Conservation (phyloP, 1,140 invertebrate species). For the Rhagoletis zephyria region DNA sequence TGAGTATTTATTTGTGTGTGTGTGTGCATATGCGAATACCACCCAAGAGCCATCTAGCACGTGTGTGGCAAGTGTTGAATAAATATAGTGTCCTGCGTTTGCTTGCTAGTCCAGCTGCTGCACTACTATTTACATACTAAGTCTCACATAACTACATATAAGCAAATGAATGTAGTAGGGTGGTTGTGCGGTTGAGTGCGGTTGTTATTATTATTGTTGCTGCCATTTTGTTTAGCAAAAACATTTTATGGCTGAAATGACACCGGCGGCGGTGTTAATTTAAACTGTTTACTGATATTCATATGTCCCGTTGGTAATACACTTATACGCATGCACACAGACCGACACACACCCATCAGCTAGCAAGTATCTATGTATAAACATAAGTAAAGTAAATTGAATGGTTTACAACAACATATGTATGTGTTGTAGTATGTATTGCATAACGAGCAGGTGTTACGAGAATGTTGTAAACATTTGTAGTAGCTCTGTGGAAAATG, state of each 20-base stretch:
- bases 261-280: constrained; percentile 71
- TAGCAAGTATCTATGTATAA: no score
- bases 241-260: constrained; percentile 72
- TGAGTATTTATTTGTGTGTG: not conserved
- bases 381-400: no score
- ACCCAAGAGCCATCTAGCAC: not conserved
- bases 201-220: not conserved
- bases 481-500: constrained; percentile 60
- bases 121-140: not conserved
- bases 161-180: no score
- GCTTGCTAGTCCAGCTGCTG: constrained; percentile 11
- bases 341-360: not conserved
- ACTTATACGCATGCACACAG: not conserved
- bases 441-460: not conserved
- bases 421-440: no score
- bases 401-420: no score
- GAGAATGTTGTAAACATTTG: constrained; percentile 23
- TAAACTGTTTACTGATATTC: constrained; percentile 70
- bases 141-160: no score
- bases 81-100: not conserved
- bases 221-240: constrained; percentile 56
- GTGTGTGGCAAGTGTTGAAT: not conserved
- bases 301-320: not conserved
- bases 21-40: not conserved
- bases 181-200: no score